phyloP scores from a whole-genome alignment of 2,888 invertebrate species.

The Colletes collaris region DNA sequence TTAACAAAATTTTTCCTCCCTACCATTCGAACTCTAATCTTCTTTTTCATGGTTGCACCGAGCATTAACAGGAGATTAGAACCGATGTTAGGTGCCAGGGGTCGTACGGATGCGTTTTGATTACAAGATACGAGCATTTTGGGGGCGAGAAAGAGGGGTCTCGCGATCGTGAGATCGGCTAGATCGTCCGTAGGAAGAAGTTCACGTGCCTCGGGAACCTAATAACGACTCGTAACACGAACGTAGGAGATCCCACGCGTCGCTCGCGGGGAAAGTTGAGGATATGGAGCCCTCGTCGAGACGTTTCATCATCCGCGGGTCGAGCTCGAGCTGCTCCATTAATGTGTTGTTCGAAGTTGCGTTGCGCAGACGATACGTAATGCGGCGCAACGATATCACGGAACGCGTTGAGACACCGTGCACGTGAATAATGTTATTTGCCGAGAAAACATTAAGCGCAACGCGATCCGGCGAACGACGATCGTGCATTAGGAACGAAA shows the following conservation, averaged over 20 bases:
- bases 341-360: slow-evolving; percentile 47
- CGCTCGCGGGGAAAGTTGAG: slow-evolving; percentile 5
- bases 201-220: neutral
- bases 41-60: too few relatives aligned
- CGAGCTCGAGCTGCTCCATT: slow-evolving; percentile 43
- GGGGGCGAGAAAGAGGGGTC: too few relatives aligned
- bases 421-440: slow-evolving; percentile 48
- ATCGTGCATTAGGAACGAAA: slow-evolving; percentile 25
- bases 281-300: slow-evolving; percentile 13
- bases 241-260: neutral
- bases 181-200: neutral
- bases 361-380: slow-evolving; percentile 32
- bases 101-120: too few relatives aligned
- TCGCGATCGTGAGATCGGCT: too few relatives aligned
- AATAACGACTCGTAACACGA: slow-evolving; percentile 30
- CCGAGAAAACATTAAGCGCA: slow-evolving; percentile 40
- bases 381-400: slow-evolving; percentile 25
- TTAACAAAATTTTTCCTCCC: too few relatives aligned
- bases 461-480: slow-evolving; percentile 24
- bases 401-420: slow-evolving; percentile 23
- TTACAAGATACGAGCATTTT: too few relatives aligned
- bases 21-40: too few relatives aligned
- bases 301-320: slow-evolving; percentile 37
- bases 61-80: too few relatives aligned
- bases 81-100: too few relatives aligned